Evolutionary conservation across 2,797 vertebrate species (phyloP), one percentile per base, ranked within the genome.

Genomic region (Craterocephalus amniculus): DNA sequence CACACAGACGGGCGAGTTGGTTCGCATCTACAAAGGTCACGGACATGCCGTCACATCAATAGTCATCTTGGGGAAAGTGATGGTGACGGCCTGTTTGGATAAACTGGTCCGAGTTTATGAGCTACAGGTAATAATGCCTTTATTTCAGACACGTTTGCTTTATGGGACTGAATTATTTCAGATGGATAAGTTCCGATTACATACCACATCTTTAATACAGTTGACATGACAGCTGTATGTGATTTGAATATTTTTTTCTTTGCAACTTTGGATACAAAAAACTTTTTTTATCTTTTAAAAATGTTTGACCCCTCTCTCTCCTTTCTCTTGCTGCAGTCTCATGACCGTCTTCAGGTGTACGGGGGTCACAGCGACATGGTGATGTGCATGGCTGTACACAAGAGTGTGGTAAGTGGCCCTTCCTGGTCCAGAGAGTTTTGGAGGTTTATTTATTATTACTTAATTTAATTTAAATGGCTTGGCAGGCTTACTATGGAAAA

Each of bases 331-430:
- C 31, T 83, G 14, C 80, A 99, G 98, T 98, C 98, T 0, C 97
- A 98, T 0, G 95, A 98, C 87, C 95, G 95, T 58, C 92, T 99
- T 88, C 98, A 99, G 91, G 96, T 99, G 57, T 99, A 99, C 10
- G 96, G 97, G 58, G 97, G 97, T 76, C 96, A 99, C 93, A 95
- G 93, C 48, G 97, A 98, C 78, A 98, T 99, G 98, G 96, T 99
- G 89, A 96, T 98, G 96, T 99, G 97, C 75, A 98, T 99, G 98
- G 92, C 94, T 54, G 92, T 99, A 62, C 95, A 99, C 80, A 97
- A 96, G 74, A 97, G 95, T 83, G 95, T 98, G 96, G 98, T 99
- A 93, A 86, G 93, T 88, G 5, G 58, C 57, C 43, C 1, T 48
- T 66, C 32, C 2, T 0, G 0, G 1, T 2, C 0, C 18, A 13